Evolutionary conservation across 1,140 invertebrate genomes (phyloP), one percentile per base, ranked within the genome.

Genomic region (Dreissena polymorpha): DNA sequence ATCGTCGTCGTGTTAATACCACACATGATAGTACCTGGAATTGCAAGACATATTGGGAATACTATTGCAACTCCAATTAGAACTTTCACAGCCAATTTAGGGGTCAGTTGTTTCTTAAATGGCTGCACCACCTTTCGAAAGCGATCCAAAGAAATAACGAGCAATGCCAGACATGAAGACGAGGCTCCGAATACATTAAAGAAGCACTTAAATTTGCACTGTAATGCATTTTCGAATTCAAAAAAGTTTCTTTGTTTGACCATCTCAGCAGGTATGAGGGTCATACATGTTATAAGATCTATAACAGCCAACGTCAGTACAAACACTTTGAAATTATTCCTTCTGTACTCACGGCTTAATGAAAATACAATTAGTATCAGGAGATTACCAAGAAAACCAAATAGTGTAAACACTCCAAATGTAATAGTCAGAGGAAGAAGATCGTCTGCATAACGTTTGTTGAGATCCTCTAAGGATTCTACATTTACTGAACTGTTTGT

Each of bases 271-370:
- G 80, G 80, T 18, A 83, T 69, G n/a, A 83, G 50, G 10, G 72
- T 74, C 16, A 53, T 10, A 57, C 80, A 83, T 21, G 71, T 75
- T 18, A 69, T 50, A 0, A 83, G 55, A 72, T 83, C 80, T 53
- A 83, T 68, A 6, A 69, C 60, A 6, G 13, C 80, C 21, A 83
- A 60, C 14, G 65, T 74, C 21, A 83, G n/a, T 0, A 83, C 80
- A 83, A 83, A 82, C 23, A 82, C 63, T 67, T 83, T 83, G 64
- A 83, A 75, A 29, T 83, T 83, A 53, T 55, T 74, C 10, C 72
- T 49, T 3, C 51, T 51, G 25, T 83, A 75, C 13, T 83, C 72
- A 16, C 63, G 80, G 50, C 72, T 69, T 7, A 60, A n/a, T 10
- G 72, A 64, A 72, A 83, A 75, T 13, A 83, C 71, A 2, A 83